Conservation (phyloP, 2,797 vertebrate genomes). For the Chloroceryle inda region DNA sequence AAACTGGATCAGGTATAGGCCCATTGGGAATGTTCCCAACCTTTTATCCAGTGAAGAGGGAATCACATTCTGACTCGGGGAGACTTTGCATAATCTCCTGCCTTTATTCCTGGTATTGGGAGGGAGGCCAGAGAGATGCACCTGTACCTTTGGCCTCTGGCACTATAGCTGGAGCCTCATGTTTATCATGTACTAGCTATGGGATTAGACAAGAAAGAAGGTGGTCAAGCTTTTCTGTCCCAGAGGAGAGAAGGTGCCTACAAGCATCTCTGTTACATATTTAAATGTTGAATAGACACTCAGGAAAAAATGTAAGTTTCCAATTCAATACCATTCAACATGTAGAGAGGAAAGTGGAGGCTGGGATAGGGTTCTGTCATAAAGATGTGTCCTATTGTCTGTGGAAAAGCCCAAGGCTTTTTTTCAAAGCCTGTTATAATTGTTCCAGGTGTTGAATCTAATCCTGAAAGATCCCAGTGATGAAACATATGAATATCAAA, state of each 20-base stretch:
- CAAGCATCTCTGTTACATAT: neutral
- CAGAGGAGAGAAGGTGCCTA: neutral
- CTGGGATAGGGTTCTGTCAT: neutral
- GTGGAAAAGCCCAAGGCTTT: neutral
- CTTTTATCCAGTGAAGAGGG: neutral
- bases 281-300: neutral
- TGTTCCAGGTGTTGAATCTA: neutral
- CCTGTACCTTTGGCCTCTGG: neutral
- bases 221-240: neutral
- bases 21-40: neutral
- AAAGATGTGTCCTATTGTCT: neutral
- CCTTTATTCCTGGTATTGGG: neutral
- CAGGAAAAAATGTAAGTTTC: neutral
- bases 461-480: neutral
- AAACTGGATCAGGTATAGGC: neutral
- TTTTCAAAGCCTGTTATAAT: neutral
- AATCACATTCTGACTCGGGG: neutral
- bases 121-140: neutral
- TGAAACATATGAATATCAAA: neutral
- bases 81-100: no score
- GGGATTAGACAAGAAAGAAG: neutral
- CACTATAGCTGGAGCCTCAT: neutral
- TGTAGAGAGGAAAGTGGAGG: neutral
- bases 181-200: fast-evolving
- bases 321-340: neutral